A percentile compares a stretch with the other conserved stretches of the same genome.
phyloP scores from a whole-genome alignment of 1,140 invertebrate species.

The Odontomachus brunneus region DNA sequence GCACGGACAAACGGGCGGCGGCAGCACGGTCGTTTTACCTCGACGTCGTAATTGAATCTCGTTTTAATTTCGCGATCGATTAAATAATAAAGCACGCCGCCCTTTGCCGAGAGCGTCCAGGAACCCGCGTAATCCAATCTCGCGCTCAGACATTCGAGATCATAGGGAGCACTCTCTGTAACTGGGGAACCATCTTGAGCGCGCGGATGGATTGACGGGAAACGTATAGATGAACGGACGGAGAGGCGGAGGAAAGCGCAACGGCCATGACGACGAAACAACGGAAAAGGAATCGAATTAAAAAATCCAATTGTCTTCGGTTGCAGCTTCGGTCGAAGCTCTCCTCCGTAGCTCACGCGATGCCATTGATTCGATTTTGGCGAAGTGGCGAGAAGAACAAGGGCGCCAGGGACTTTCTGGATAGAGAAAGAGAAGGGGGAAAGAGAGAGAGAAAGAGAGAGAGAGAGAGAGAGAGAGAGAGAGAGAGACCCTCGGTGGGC shows the following conservation, averaged over 20 bases:
- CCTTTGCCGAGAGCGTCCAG: slow-evolving; percentile 41
- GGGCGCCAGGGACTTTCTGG: too few relatives aligned
- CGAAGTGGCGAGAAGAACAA: slow-evolving; percentile 39
- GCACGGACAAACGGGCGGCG: slow-evolving; percentile 2
- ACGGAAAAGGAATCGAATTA: slow-evolving; percentile 62
- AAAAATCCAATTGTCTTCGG: slow-evolving; percentile 71
- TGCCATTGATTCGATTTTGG: slow-evolving; percentile 72
- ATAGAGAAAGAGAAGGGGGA: slow-evolving; percentile 2
- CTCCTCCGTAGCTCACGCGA: slow-evolving; percentile 36
- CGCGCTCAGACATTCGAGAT: slow-evolving; percentile 46
- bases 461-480: slow-evolving; percentile 37
- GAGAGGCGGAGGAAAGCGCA: not conserved
- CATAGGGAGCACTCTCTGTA: slow-evolving; percentile 36
- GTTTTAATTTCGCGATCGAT: slow-evolving; percentile 59
- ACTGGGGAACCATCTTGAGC: not conserved
- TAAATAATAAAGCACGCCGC: slow-evolving; percentile 55
- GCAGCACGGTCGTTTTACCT: slow-evolving; percentile 20
- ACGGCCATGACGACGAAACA: slow-evolving; percentile 32
- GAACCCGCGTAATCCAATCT: slow-evolving; percentile 49
- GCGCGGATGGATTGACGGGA: not conserved
- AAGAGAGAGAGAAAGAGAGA: slow-evolving; percentile 9
- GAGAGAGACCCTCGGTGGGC: slow-evolving; percentile 64
- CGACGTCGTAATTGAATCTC: slow-evolving; percentile 49
- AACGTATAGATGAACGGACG: not conserved
- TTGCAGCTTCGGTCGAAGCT: too few relatives aligned